Evolutionary conservation across 2,797 vertebrate genomes (phyloP), one percentile per base, ranked within the genome.

Genomic region (Darevskia mixta): DNA sequence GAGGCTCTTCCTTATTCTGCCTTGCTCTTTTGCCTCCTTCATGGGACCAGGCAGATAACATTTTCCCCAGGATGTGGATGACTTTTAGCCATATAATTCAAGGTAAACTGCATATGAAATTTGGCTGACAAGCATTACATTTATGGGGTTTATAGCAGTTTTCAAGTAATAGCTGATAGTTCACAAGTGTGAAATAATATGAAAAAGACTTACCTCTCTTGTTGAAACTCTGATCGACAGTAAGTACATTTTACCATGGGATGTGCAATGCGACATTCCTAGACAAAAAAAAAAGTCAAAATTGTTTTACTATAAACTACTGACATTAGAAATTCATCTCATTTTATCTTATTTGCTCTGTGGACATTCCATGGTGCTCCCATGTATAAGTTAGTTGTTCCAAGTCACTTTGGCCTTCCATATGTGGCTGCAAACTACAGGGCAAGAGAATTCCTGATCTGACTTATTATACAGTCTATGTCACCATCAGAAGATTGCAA

Each of bases 191-290:
- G 35, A 85, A 71, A 25, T 1, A 84, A 84, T 71, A 41, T 41
- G 25, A 27, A 58, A 72, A 69, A n/a, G 41, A 89, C 91, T 93
- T 96, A 99, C 99, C 98, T 99, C 96, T 99, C 99, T 95, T 99
- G 99, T 92, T 99, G 98, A 95, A 99, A 99, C 94, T 99, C 99
- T 69, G 99, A 99, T 91, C 99, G 97, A 97, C 99, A 99, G 96
- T 97, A 99, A 27, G 98, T 99, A 95, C 98, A 99, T 95, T 99
- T 99, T 87, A 99, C 99, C 86, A 99, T 99, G 49, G 99, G 99
- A 94, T 99, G 99, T 2, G 99, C 98, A 88, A 99, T 99, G 91
- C 99, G 98, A 92, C 99, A 99, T 95, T 99, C 99, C 98, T 99
- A 82, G 41, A 95, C 93, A 95, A 89, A 94, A 92, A 89, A 94